Conservation (phyloP, 1,140 invertebrate genomes). For the Apis dorsata region DNA sequence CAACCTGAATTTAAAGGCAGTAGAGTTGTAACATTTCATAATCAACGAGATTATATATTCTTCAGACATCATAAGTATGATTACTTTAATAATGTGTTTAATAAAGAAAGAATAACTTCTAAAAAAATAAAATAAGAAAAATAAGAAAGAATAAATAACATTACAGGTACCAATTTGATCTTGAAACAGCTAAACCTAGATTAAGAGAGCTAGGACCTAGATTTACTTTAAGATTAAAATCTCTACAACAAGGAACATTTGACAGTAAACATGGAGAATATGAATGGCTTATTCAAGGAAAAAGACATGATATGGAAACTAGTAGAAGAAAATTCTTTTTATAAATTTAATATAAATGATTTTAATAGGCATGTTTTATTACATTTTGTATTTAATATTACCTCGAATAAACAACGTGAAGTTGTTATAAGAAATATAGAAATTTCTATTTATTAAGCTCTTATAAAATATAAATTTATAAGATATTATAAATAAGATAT, state of each 20-base stretch:
- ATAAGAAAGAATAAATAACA: constrained; percentile 1
- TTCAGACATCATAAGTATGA: constrained; percentile 96
- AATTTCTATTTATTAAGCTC: constrained; percentile 30
- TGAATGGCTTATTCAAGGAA: constrained; percentile 97
- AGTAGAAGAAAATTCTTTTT: constrained; percentile 94
- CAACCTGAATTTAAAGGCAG: constrained; percentile 96
- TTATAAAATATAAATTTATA: constrained; percentile 23
- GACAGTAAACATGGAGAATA: constrained; percentile 98
- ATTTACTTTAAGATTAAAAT: constrained; percentile 95
- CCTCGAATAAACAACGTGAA: constrained; percentile 14
- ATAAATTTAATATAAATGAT: constrained; percentile 77
- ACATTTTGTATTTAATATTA: neutral
- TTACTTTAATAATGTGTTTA: neutral
- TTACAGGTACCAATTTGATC: constrained; percentile 93
- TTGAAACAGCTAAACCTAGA: constrained; percentile 87
- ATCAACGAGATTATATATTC: constrained; percentile 99
- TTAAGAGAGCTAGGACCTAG: constrained; percentile 97
- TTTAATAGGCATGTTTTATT: neutral
- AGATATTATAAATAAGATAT: neutral
- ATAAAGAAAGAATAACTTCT: neutral
- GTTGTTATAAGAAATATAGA: constrained; percentile 36
- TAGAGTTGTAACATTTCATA: constrained; percentile 97
- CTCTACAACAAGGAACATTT: constrained; percentile 97
- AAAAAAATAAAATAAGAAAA: too few species aligned
- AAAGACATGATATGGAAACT: constrained; percentile 94